Evolutionary conservation across 1,140 invertebrate genomes (phyloP), one percentile per base, ranked within the genome.

Genomic region (Drosophila prosaltans): DNA sequence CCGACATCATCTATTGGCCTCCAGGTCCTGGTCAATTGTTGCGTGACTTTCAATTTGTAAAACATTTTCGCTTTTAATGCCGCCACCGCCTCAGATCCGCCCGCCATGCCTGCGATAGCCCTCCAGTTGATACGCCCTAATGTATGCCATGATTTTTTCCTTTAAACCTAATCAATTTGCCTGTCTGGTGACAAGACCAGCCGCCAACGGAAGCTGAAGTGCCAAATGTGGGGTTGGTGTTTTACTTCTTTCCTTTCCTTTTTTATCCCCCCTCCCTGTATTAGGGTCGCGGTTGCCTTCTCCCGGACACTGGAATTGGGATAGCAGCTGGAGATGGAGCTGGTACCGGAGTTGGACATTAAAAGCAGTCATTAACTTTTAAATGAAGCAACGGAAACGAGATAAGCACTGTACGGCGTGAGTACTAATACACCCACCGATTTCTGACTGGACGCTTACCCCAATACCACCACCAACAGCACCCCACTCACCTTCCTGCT

Each of bases 341-440:
- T 39, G n/a, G 40, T 67, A 43, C 55, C 41, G 71, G 73, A 68
- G 60, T 62, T 67, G 75, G 70, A 57, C 84, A 89, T 72, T 89
- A 83, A 89, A 89, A 89, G 84, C 78, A 78, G 85, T 89, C 84
- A 89, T 89, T 89, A 89, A 89, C 84, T 89, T 89, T 89, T 89
- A 89, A 89, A 89, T 84, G 84, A 89, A 89, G 85, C 71, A 83
- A 83, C 84, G 84, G 84, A 89, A 89, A 89, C 84, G 68, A 81
- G 84, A 89, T 89, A 89, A 89, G 84, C 84, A 89, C 84, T 51
- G 84, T 89, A 78, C 78, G 72, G 84, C 77, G 84, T 51, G 45
- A 51, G 45, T 51, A 51, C 45, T 48, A 48, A 48, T 24, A 26
- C 45, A 48, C 21, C 45, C 21, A 26, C 45, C n/a, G 5, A 51